A percentile compares a stretch with the other conserved stretches of the same genome.
Conservation (phyloP, 2,888 invertebrate genomes). For the Leptinotarsa tumamoca region DNA sequence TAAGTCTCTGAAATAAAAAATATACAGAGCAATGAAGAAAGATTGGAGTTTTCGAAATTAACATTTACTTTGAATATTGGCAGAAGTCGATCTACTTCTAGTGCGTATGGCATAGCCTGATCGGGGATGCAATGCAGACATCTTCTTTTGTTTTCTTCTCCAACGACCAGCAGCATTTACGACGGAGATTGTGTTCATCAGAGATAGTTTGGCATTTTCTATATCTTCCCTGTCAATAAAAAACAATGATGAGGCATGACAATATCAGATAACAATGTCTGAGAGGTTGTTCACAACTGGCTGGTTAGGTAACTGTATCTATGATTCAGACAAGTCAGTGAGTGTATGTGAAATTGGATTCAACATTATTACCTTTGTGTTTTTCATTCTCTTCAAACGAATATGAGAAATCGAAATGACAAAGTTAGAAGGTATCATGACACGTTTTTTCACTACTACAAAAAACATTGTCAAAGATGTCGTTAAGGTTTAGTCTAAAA, state of each 20-base stretch:
- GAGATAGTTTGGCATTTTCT: constrained; percentile 41
- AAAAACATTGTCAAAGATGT: no score
- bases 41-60: no score
- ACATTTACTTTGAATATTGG: constrained; percentile 50
- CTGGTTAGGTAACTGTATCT: no score
- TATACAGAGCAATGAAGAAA: neutral
- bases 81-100: constrained; percentile 49
- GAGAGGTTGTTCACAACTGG: no score
- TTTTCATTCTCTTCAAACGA: no score
- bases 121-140: constrained; percentile 56
- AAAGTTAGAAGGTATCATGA: no score
- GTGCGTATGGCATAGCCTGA: constrained; percentile 49
- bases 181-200: constrained; percentile 56
- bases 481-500: no score
- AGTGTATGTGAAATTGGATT: no score
- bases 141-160: constrained; percentile 61
- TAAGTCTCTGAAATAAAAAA: constrained; percentile 49
- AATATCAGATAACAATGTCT: neutral
- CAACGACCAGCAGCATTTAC: constrained; percentile 63
- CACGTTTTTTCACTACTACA: no score
- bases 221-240: constrained; percentile 42
- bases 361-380: no score
- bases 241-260: neutral
- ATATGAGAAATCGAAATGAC: no score
- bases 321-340: no score